Base-by-base conservation (phyloP, 2,888 invertebrate species). In the Drosophila eohydei region DNA sequence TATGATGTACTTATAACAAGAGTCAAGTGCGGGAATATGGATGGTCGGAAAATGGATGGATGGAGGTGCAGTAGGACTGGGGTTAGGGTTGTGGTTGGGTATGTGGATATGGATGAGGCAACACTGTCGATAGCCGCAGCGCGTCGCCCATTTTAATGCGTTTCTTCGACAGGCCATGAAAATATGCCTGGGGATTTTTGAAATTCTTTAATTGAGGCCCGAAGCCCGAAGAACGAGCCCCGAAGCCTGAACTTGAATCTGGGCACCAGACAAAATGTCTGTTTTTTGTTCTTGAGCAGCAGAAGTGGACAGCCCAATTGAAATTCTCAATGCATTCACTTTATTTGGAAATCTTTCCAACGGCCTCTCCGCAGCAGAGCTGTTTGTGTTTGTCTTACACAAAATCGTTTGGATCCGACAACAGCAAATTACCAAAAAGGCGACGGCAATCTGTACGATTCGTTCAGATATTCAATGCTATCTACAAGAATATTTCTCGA, bases 161-260 rank as follows among this genome's bases (percentile, higher is more conserved):
- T 82, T 82, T 71, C 83, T 75, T 76, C 78, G 89, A 86, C 87
- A 90, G 88, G 83, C 90, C 64, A 88, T 89, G 75, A 82, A 88
- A 88, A 84, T 90, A 90, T 91, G 89, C 90, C 80, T 79, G 77
- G 78, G 72, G 89, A 90, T 90, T 89, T 91, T 78, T 81, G 80
- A 90, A 91, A 85, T 71, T 71, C 80, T 88, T 87, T 89, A 81
- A 90, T 89, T 90, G 89, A 78, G 78, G 70, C 83, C 72, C 44
- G 7, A 7, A 14, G 26, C 26, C 7, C 26, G 8, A 12, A 4
- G 43, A 4, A 5, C 44, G 21, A 4, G 5, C 21, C 21, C 69
- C 77, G 7, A 54, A 67, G 69, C 52, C 32, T 43, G 51, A 44
- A 58, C 62, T 56, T 58, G 55, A 76, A 36, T 70, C 74, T 71